phyloP scores from a whole-genome alignment of 2,888 invertebrate genomes.

The Chrysolina oricalcia region DNA sequence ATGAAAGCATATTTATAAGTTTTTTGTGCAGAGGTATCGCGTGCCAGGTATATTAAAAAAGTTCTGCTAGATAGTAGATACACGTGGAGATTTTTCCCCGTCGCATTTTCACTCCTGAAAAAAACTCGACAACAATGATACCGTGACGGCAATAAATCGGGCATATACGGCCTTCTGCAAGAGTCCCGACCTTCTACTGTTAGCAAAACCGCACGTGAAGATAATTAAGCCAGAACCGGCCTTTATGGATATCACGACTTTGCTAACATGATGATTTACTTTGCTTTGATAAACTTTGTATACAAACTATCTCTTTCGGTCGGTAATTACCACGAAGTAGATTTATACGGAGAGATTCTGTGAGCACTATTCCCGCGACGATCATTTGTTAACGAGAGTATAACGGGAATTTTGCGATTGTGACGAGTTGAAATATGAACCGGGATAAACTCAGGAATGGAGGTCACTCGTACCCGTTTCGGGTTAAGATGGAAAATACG shows the following conservation, averaged over 20 bases:
- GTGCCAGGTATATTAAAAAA: no score
- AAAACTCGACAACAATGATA: constrained; percentile 65
- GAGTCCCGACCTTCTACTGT: constrained; percentile 60
- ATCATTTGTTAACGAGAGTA: constrained; percentile 39
- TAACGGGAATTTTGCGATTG: constrained; percentile 25
- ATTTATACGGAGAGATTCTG: constrained; percentile 55
- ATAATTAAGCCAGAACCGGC: constrained; percentile 70
- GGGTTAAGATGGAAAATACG: no score
- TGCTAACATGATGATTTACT: constrained; percentile 68
- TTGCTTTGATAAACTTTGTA: constrained; percentile 69
- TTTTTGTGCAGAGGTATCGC: no score
- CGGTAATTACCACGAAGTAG: constrained; percentile 61
- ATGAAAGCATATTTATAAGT: no score
- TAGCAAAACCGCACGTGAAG: constrained; percentile 69
- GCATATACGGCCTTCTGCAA: constrained; percentile 65
- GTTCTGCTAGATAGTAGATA: no score
- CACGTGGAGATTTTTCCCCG: constrained; percentile 47
- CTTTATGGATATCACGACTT: constrained; percentile 70
- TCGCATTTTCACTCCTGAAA: constrained; percentile 46
- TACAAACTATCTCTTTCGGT: constrained; percentile 67
- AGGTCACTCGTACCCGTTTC: background rate
- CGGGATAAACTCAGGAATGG: constrained; percentile 3
- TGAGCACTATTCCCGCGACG: constrained; percentile 47
- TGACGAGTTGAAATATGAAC: constrained; percentile 17
- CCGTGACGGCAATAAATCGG: constrained; percentile 67